These are phyloP conservation scores for Macrotus californicus DNA, from an alignment of 2,113 vertebrate genomes.

Conservation along the genomic window DNA sequence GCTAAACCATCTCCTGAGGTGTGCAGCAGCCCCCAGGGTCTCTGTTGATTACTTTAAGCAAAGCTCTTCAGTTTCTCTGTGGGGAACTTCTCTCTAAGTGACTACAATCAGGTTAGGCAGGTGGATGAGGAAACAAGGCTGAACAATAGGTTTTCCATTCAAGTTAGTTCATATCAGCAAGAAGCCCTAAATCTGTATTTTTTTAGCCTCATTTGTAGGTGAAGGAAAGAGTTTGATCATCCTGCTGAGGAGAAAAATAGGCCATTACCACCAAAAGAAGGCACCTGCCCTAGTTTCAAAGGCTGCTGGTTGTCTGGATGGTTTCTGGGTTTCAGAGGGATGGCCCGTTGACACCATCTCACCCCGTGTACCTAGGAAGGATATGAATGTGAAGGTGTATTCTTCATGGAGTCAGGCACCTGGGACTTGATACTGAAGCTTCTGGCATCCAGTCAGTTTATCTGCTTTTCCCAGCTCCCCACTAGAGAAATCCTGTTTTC, in stretches of 20 bases:
- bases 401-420: background rate
- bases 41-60: slow-evolving; percentile 40
- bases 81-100: slow-evolving; percentile 42
- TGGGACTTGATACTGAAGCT: background rate
- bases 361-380: background rate
- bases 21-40: background rate
- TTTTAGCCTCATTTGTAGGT: slow-evolving; percentile 13
- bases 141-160: slow-evolving; percentile 24
- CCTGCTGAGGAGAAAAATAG: slow-evolving; percentile 49
- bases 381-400: background rate
- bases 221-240: slow-evolving; percentile 13
- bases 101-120: slow-evolving; percentile 31
- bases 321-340: background rate
- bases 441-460: background rate
- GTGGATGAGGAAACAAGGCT: background rate
- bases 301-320: background rate
- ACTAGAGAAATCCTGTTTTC: background rate
- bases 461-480: background rate
- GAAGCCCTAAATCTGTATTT: slow-evolving; percentile 8
- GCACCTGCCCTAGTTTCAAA: slow-evolving; percentile 54
- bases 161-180: slow-evolving; percentile 39
- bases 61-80: slow-evolving; percentile 24
- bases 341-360: background rate
- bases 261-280: background rate
- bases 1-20: background rate